Conservation (phyloP, 2,888 invertebrate species). For the Theretra japonica region DNA sequence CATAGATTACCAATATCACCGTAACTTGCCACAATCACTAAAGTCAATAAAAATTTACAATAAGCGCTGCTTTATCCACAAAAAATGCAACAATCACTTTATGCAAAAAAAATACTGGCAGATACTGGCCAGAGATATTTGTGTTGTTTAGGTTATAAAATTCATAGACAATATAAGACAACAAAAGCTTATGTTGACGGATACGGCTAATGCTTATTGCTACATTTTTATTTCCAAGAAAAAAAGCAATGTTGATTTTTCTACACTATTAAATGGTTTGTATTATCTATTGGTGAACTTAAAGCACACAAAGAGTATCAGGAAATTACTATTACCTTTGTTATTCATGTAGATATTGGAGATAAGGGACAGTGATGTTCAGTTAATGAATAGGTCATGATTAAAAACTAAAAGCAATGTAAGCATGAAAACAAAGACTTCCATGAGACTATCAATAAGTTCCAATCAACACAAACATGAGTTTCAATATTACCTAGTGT, state of each 20-base stretch:
- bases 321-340: background rate
- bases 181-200: background rate
- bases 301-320: background rate
- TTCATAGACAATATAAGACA: background rate
- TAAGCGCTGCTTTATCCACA: background rate
- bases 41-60: background rate
- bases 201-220: background rate
- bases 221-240: background rate
- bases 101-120: background rate
- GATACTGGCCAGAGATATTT: background rate
- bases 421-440: conserved; percentile 14
- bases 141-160: background rate
- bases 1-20: too few relatives aligned
- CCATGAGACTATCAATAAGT: background rate
- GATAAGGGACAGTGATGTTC: conserved; percentile 1
- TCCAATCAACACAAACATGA: background rate
- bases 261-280: background rate
- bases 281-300: background rate
- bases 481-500: conserved; percentile 20
- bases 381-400: conserved; percentile 6
- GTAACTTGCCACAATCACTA: too few relatives aligned
- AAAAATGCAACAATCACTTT: background rate
- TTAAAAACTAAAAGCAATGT: background rate
- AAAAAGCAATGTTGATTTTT: background rate
- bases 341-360: background rate